phyloP scores from a whole-genome alignment of 1,140 invertebrate species.

The Adoxophyes honmai region DNA sequence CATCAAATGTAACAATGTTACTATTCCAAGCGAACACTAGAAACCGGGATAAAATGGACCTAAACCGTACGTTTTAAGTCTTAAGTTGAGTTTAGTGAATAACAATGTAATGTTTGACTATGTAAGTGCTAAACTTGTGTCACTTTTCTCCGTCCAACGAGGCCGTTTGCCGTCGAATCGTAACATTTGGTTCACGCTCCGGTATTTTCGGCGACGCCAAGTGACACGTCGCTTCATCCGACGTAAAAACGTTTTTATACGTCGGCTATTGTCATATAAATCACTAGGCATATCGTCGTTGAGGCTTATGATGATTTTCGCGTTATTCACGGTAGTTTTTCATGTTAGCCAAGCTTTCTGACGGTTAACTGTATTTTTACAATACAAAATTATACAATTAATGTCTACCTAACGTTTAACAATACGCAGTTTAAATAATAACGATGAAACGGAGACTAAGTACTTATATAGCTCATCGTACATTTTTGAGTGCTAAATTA shows the following conservation, averaged over 20 bases:
- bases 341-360: not conserved
- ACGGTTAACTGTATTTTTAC: not conserved
- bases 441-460: no score
- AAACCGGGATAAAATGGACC: not conserved
- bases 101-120: not conserved
- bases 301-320: not conserved
- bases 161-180: not conserved
- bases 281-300: not conserved
- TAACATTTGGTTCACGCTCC: slow-evolving; percentile 1
- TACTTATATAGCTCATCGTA: no score
- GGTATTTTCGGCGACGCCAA: not conserved
- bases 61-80: not conserved
- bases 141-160: slow-evolving; percentile 3
- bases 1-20: slow-evolving; percentile 4
- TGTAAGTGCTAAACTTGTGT: slow-evolving; percentile 12
- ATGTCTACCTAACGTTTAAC: no score
- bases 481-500: no score
- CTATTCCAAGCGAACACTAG: not conserved
- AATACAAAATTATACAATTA: no score
- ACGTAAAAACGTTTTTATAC: not conserved
- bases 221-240: not conserved
- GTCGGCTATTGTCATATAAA: slow-evolving; percentile 1
- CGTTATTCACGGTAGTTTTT: not conserved
- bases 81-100: not conserved
- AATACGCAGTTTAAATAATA: no score